Evolutionary conservation across 2,113 vertebrate genomes (phyloP).

Genomic region (Osmerus mordax): DNA sequence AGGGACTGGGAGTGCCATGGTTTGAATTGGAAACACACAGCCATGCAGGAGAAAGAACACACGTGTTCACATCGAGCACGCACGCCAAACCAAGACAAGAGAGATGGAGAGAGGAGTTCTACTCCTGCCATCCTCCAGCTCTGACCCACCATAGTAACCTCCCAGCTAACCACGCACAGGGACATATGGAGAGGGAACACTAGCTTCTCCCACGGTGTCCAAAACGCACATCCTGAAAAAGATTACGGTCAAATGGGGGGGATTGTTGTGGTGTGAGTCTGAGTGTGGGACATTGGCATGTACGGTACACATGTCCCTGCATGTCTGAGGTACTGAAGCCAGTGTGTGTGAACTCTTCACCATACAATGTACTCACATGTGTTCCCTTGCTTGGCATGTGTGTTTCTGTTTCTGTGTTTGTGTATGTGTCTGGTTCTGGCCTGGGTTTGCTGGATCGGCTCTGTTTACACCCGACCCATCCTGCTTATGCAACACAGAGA

Average conservation of each 20-base stretch:
- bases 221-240: background rate
- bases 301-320: background rate
- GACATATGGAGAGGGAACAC: slow-evolving; percentile 1
- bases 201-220: background rate
- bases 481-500: slow-evolving; percentile 48
- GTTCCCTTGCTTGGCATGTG: background rate
- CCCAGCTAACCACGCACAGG: no score
- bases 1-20: slow-evolving; percentile 34
- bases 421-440: background rate
- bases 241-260: background rate
- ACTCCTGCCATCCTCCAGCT: no score
- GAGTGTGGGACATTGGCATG: background rate
- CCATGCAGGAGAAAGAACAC: slow-evolving; percentile 31
- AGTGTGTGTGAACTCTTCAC: background rate
- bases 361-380: background rate
- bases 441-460: slow-evolving; percentile 29
- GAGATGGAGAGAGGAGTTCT: background rate
- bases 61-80: slow-evolving; percentile 21
- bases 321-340: background rate
- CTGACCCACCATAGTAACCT: no score
- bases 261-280: background rate
- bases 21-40: slow-evolving; percentile 26
- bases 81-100: slow-evolving; percentile 4
- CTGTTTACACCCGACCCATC: slow-evolving; percentile 42
- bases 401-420: slow-evolving; percentile 15